Conservation (phyloP, 2,113 vertebrate species). For the Paradisaea rubra region DNA sequence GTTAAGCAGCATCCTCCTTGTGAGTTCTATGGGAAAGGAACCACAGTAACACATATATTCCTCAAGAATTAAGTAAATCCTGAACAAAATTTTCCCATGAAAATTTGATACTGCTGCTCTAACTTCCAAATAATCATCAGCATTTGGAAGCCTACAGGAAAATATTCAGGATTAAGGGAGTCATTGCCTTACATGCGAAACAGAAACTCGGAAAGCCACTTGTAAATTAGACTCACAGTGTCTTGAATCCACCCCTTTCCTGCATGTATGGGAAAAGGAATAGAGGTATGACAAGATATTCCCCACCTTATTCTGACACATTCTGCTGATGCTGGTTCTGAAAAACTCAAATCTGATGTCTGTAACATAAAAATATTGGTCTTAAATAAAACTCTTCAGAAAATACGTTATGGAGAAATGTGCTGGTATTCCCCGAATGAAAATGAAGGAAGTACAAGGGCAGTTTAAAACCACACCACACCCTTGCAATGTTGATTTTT, state of each 20-base stretch:
- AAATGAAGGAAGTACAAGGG: background rate
- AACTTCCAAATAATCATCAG: background rate
- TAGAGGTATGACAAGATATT: background rate
- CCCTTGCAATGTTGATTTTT: background rate
- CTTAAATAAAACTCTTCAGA: background rate
- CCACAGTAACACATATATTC: background rate
- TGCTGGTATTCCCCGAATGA: background rate
- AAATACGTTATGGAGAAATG: background rate
- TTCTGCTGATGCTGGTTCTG: background rate
- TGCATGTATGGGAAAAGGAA: background rate
- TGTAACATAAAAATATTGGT: background rate
- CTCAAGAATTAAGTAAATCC: background rate
- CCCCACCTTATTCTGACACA: background rate
- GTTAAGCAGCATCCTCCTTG: background rate
- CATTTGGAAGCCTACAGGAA: background rate
- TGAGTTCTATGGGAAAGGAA: background rate
- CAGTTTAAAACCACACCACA: fast-evolving
- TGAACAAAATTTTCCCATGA: background rate
- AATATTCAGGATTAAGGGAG: background rate
- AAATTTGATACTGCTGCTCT: background rate
- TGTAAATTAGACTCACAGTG: background rate
- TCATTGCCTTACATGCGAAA: background rate
- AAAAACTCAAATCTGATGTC: background rate
- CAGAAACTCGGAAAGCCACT: background rate
- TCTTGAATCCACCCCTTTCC: background rate